Percentiles rank a stretch among this genome's conserved stretches.
phyloP scores from a whole-genome alignment of 2,888 invertebrate species.

The Trachelus troglodyta region DNA sequence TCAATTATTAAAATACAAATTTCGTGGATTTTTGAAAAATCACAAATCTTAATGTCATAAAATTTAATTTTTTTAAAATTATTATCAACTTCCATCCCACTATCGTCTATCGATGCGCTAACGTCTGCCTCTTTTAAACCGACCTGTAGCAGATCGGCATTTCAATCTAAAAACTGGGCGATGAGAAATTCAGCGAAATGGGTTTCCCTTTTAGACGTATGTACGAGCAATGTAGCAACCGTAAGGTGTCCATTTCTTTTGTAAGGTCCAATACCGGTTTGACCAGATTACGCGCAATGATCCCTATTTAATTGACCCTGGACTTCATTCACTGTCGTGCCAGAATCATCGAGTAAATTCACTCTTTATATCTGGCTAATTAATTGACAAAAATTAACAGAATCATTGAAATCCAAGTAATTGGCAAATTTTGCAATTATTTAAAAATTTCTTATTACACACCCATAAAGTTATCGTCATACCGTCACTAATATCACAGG shows the following conservation, averaged over 20 bases:
- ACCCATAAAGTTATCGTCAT: no score
- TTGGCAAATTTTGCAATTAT: no score
- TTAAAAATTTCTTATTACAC: no score
- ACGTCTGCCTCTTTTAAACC: not conserved
- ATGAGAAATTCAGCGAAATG: conserved; percentile 47
- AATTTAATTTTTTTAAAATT: no score
- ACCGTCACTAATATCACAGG: no score
- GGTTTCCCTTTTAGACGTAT: conserved; percentile 43
- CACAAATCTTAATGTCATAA: rapidly evolving
- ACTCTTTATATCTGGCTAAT: no score
- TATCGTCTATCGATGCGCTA: no score
- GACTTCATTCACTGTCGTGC: not conserved
- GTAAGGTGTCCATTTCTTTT: not conserved
- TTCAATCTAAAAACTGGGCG: conserved; percentile 39
- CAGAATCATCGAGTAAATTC: not conserved
- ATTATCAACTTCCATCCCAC: no score
- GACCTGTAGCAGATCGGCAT: not conserved
- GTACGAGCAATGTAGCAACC: not conserved
- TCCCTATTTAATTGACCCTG: conserved; percentile 5
- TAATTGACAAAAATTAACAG: no score
- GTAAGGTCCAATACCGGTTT: not conserved
- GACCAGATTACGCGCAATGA: not conserved
- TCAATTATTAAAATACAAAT: no score
- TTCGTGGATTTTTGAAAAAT: no score
- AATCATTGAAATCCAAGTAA: no score